Conservation (phyloP, 2,797 vertebrate genomes). For the Acridotheres tristis region DNA sequence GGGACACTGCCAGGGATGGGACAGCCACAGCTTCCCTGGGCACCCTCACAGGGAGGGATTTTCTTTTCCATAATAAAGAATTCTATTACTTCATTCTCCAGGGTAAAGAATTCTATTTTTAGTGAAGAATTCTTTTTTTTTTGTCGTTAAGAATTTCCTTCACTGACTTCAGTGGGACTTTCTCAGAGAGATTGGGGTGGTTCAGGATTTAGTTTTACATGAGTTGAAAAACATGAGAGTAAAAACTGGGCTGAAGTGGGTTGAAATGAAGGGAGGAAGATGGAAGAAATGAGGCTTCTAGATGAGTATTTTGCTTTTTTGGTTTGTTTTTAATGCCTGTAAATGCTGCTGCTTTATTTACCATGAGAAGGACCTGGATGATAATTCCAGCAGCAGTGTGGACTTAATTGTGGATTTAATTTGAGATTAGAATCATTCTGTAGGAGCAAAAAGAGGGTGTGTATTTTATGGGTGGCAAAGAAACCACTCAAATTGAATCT, state of each 20-base stretch:
- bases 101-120: background rate
- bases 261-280: background rate
- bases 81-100: background rate
- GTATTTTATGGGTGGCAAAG: background rate
- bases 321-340: background rate
- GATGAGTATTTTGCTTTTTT: background rate
- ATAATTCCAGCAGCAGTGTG: background rate
- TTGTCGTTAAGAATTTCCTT: background rate
- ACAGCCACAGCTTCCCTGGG: background rate
- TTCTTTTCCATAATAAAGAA: background rate
- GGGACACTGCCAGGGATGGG: fast-evolving
- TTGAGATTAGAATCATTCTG: background rate
- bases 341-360: background rate
- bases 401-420: background rate
- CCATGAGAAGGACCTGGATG: background rate
- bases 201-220: background rate
- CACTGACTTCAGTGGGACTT: background rate
- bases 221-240: background rate
- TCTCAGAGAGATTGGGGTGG: fast-evolving
- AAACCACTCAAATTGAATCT: background rate
- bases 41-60: background rate
- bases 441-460: background rate
- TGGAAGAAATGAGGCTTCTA: background rate
- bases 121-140: background rate
- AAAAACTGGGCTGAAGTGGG: background rate